Conservation (phyloP, 2,888 invertebrate genomes). For the Melolontha melolontha region DNA sequence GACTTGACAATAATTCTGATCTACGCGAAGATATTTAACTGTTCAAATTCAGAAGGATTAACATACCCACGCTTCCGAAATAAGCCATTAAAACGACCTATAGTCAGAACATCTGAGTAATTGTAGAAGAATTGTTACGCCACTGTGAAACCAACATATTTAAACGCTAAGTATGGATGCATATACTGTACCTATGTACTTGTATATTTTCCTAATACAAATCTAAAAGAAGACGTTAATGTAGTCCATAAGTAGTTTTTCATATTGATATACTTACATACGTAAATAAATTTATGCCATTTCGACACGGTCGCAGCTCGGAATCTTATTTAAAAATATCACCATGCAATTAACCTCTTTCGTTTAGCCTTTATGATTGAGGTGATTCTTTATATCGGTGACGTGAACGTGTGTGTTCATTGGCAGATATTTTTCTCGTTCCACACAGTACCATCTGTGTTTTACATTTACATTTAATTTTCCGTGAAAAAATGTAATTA, state of each 20-base stretch:
- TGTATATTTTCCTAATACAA: too few species aligned
- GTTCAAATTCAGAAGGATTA: too few species aligned
- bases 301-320: conserved; percentile 7
- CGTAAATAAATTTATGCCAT: conserved; percentile 3
- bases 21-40: too few species aligned
- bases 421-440: conserved; percentile 16
- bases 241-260: background rate
- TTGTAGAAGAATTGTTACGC: too few species aligned
- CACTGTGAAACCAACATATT: too few species aligned
- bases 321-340: conserved; percentile 19
- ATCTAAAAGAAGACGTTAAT: background rate
- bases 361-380: conserved; percentile 15
- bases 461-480: conserved; percentile 14
- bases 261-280: conserved; percentile 8
- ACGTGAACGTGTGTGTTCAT: background rate
- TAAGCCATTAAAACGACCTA: too few species aligned
- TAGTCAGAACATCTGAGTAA: too few species aligned
- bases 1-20: too few species aligned
- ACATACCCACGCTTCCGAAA: too few species aligned
- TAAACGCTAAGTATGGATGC: too few species aligned
- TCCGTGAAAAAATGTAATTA: conserved; percentile 20
- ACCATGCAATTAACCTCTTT: conserved; percentile 27
- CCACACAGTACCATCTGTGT: conserved; percentile 3
- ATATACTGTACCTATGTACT: too few species aligned
- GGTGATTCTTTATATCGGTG: conserved; percentile 14